phyloP scores from a whole-genome alignment of 2,888 invertebrate species.

The Archips xylosteana region DNA sequence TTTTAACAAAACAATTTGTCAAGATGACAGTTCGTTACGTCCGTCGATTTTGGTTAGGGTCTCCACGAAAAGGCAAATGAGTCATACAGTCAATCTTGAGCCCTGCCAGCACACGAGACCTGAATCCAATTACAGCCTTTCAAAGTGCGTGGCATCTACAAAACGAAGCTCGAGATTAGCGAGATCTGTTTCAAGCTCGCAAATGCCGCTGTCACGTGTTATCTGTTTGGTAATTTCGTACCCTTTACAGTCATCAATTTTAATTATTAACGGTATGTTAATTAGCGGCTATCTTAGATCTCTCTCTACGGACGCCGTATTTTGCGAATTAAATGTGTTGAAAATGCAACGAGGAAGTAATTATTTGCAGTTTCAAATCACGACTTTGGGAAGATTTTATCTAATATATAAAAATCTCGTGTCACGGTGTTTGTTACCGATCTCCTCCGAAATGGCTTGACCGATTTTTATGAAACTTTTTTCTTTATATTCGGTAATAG shows the following conservation, averaged over 20 bases:
- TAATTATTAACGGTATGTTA: constrained; percentile 57
- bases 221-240: constrained; percentile 41
- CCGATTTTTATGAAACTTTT: too few species aligned
- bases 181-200: constrained; percentile 23
- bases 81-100: constrained; percentile 18
- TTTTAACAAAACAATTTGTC: constrained; percentile 28
- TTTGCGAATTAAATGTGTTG: constrained; percentile 42
- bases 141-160: constrained; percentile 66
- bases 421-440: too few species aligned
- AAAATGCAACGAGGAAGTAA: constrained; percentile 43
- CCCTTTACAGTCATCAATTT: constrained; percentile 63
- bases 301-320: constrained; percentile 45
- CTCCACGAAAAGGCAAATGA: constrained; percentile 26
- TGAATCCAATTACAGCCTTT: constrained; percentile 70
- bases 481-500: too few species aligned
- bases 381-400: neutral
- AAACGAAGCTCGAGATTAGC: constrained; percentile 55
- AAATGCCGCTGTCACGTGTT: constrained; percentile 32
- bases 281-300: constrained; percentile 45
- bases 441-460: too few species aligned
- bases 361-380: neutral
- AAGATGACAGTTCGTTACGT: constrained; percentile 19
- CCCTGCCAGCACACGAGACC: constrained; percentile 51
- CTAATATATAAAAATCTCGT: too few species aligned
- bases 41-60: constrained; percentile 19